Conservation (phyloP, 2,797 vertebrate species). For the Nannoperca australis region DNA sequence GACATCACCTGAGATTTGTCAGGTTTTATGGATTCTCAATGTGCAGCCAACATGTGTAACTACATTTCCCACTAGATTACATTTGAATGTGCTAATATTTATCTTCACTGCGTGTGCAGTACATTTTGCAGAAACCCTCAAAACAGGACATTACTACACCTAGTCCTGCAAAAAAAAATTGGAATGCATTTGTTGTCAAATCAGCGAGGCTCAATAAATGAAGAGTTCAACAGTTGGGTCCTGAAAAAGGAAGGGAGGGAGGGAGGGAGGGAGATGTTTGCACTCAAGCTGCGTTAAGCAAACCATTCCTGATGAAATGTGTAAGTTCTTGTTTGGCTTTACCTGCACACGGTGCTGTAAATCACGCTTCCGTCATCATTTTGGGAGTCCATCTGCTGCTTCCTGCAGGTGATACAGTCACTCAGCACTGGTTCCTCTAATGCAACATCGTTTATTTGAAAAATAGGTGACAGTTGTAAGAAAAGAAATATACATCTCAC, state of each 20-base stretch:
- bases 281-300: not conserved
- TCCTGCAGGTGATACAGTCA: conserved; percentile 30
- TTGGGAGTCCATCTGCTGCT: conserved; percentile 22
- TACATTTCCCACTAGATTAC: not conserved
- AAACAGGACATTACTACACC: not conserved
- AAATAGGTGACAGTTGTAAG: not conserved
- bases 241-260: conserved; percentile 22
- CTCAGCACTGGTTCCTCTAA: conserved; percentile 11
- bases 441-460: not conserved
- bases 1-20: not conserved
- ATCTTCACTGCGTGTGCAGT: not conserved
- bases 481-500: conserved; percentile 23
- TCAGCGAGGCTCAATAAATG: not conserved
- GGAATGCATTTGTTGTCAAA: not conserved
- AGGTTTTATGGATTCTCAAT: not conserved
- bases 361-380: conserved; percentile 10
- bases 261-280: not conserved
- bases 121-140: not conserved
- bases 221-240: not conserved
- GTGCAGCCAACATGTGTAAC: not conserved
- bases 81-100: not conserved
- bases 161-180: not conserved
- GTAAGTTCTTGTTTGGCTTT: conserved; percentile 10
- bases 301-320: conserved; percentile 6
- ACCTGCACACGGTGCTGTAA: conserved; percentile 64